A percentile compares a stretch with the other conserved stretches of the same genome.
Evolutionary conservation across 1,140 invertebrate species (phyloP).

Genomic region (Saccostrea echinata): DNA sequence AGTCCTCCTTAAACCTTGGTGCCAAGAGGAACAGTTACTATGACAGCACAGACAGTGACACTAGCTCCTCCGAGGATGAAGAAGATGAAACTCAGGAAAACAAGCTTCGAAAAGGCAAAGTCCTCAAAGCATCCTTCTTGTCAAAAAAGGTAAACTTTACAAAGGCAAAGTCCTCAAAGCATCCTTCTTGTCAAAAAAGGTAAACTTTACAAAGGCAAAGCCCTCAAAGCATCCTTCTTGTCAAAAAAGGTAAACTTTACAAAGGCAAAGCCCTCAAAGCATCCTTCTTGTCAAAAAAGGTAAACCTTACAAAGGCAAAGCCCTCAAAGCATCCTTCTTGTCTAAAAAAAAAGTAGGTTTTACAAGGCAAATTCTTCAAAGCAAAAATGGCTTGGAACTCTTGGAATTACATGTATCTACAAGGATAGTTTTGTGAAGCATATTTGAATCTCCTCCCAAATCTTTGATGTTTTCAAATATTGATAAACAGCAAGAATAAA

Average conservation of each 20-base stretch:
- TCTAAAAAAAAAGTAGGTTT: slow-evolving; percentile 71
- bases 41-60: slow-evolving; percentile 74
- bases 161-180: neutral
- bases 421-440: too few relatives aligned
- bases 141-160: slow-evolving; percentile 65
- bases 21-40: slow-evolving; percentile 73
- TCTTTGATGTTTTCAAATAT: too few relatives aligned
- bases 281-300: slow-evolving; percentile 67
- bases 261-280: slow-evolving; percentile 69
- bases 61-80: slow-evolving; percentile 71
- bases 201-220: neutral
- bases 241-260: too few relatives aligned
- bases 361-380: neutral
- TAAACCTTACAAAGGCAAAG: slow-evolving; percentile 70
- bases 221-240: too few relatives aligned
- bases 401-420: too few relatives aligned
- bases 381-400: too few relatives aligned
- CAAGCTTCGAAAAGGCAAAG: slow-evolving; percentile 67
- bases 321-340: slow-evolving; percentile 66
- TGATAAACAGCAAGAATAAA: too few relatives aligned
- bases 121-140: slow-evolving; percentile 67
- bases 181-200: slow-evolving; percentile 69
- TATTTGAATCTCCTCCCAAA: too few relatives aligned
- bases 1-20: slow-evolving; percentile 71
- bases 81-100: slow-evolving; percentile 57